Conservation (phyloP, 2,797 vertebrate genomes). For the Mastacembelus armatus region DNA sequence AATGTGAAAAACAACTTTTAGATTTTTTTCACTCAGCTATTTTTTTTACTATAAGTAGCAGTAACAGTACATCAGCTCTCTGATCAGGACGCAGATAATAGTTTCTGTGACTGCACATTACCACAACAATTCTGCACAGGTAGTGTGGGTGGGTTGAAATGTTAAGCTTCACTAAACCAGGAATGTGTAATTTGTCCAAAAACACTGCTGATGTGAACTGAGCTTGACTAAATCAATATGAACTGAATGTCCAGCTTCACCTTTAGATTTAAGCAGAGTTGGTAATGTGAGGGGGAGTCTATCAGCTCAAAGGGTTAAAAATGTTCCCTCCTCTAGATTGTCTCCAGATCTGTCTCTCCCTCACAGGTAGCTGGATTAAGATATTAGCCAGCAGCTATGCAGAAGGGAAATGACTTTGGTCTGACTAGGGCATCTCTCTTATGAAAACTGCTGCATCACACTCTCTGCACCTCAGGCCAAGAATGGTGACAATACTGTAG, state of each 20-base stretch:
- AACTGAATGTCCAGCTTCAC: background rate
- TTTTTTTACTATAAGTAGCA: slow-evolving; percentile 14
- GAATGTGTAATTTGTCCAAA: slow-evolving; percentile 1
- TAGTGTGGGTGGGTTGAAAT: slow-evolving; percentile 7
- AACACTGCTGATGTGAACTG: background rate
- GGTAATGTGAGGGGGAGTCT: too few relatives aligned
- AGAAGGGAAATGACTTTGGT: slow-evolving; percentile 18
- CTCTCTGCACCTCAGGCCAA: slow-evolving; percentile 19
- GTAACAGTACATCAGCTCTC: background rate
- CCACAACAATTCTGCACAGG: background rate
- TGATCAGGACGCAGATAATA: background rate
- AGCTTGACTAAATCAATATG: background rate
- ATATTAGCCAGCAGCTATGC: slow-evolving; percentile 3
- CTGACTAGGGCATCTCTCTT: slow-evolving; percentile 19
- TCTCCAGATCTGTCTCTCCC: too few relatives aligned
- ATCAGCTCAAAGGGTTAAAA: too few relatives aligned
- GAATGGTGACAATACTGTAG: slow-evolving; percentile 21
- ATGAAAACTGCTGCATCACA: slow-evolving; percentile 40
- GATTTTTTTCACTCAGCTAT: background rate
- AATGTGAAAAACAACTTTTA: background rate
- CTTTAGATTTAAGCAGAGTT: background rate
- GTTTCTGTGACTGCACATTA: slow-evolving; percentile 1
- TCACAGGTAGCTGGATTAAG: too few relatives aligned
- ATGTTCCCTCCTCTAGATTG: too few relatives aligned
- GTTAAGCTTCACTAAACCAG: slow-evolving; percentile 6